phyloP scores from a whole-genome alignment of 2,797 vertebrate species.

The Acanthurus leucopareius region DNA sequence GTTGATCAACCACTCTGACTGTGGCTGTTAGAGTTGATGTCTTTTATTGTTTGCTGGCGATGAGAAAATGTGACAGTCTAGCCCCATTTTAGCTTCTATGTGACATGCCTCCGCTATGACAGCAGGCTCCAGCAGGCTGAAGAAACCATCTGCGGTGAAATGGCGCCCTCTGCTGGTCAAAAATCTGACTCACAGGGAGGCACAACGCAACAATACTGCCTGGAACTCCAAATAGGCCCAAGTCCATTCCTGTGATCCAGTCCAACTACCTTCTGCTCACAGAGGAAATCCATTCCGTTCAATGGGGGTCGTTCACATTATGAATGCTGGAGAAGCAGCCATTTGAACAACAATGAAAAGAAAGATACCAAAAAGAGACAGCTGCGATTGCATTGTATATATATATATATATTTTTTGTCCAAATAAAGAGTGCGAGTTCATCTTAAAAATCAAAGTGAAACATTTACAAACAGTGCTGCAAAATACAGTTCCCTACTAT shows the following conservation, averaged over 20 bases:
- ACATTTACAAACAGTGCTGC: conserved; percentile 84
- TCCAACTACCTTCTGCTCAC: conserved; percentile 45
- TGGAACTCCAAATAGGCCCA: conserved; percentile 57
- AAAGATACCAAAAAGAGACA: conserved; percentile 66
- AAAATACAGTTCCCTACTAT: conserved; percentile 78
- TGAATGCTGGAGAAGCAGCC: conserved; percentile 84
- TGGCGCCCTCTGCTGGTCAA: conserved; percentile 70
- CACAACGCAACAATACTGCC: conserved; percentile 68
- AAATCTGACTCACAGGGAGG: conserved; percentile 53
- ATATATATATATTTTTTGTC: conserved; percentile 62
- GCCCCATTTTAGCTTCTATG: conserved; percentile 43
- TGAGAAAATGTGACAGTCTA: conserved; percentile 58
- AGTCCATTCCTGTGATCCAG: conserved; percentile 50
- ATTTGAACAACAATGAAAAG: conserved; percentile 70
- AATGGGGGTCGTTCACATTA: conserved; percentile 86
- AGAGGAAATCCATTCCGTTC: conserved; percentile 63
- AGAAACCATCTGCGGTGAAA: conserved; percentile 49
- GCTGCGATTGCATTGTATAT: conserved; percentile 65
- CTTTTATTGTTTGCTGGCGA: conserved; percentile 62
- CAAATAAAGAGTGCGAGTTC: conserved; percentile 78
- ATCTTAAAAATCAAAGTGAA: conserved; percentile 78
- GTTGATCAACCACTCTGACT: conserved; percentile 58
- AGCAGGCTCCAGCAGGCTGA: conserved; percentile 42
- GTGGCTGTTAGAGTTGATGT: conserved; percentile 54
- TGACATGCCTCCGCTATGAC: conserved; percentile 31